Base-by-base conservation (phyloP, 1,140 invertebrate genomes). In the Phthorimaea operculella region DNA sequence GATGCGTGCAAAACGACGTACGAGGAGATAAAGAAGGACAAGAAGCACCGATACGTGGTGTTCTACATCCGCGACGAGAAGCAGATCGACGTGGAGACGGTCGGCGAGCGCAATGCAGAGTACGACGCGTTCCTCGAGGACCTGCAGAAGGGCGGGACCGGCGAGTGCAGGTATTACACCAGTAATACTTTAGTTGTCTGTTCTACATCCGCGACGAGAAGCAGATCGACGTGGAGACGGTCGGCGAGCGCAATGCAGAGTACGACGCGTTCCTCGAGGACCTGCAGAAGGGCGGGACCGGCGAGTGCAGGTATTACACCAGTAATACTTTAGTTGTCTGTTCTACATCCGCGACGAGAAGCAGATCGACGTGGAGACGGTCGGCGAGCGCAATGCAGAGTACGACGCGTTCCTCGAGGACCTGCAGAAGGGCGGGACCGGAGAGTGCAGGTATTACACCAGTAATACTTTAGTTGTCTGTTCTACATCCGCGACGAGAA, bases 21-120 rank as follows among this genome's bases (percentile, higher is more conserved):
- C 86, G 95, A 97, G 85, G 95, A 97, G 88, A 97, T 98, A 65
- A 98, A 98, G 88, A 97, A 97, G 88, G 95, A 97, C 85, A 97
- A 97, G 88, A 97, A 97, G 76, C 94, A 97, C 88, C 93, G 96
- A 76, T 98, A 97, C 88, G 95, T 97, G 52, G 95, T 98, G 76
- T 98, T 97, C 86, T 95, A 92, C 87, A 97, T 97, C 83, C 93
- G 94, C 70, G 95, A 97, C 85, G 95, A 97, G 82, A 96, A 94
- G 85, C 94, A 96, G 88, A 96, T 96, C 76, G 94, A 96, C 83
- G 94, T 96, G 44, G 94, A 96, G 88, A 91, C 92, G 53, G 91
- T 96, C 74, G 93, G 94, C 83, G 88, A 92, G 52, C 90, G 96
- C 58, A 94, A 96, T 76, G 92, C 94, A 47, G 90, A 92, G 68